Conservation (phyloP, 2,797 vertebrate species). For the Crax fasciolata region DNA sequence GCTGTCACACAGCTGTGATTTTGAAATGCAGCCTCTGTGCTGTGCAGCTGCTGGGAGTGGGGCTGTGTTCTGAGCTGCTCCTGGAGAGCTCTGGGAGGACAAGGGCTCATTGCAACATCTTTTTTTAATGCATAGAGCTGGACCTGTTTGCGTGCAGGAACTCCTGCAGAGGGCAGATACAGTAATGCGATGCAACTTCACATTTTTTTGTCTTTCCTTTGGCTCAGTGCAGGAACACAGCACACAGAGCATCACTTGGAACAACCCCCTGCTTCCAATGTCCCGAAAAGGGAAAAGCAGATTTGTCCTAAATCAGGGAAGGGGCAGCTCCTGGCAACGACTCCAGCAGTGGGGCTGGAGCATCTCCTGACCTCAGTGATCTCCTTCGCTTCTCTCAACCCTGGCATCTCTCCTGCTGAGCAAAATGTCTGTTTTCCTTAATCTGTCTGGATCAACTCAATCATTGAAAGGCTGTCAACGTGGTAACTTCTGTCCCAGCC, state of each 20-base stretch:
- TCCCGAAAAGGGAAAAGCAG: not conserved
- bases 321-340: not conserved
- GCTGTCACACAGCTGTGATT: not conserved
- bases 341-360: not conserved
- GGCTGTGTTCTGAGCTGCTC: not conserved
- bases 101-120: not conserved
- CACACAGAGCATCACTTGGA: not conserved
- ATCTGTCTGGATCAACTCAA: not conserved
- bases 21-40: not conserved
- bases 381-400: too few species aligned
- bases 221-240: not conserved
- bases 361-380: not conserved
- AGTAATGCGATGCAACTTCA: not conserved
- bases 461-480: not conserved
- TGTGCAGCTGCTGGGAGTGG: not conserved
- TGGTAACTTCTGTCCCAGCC: not conserved
- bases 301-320: not conserved
- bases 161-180: not conserved
- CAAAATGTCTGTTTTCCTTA: not conserved
- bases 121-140: not conserved
- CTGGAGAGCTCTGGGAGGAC: not conserved
- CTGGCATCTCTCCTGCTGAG: not conserved
- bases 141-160: not conserved
- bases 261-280: fast-evolving
- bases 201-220: not conserved